Evolutionary conservation across 2,888 invertebrate genomes (phyloP), one percentile per base, ranked within the genome.

Genomic region (Andrena bucephala): DNA sequence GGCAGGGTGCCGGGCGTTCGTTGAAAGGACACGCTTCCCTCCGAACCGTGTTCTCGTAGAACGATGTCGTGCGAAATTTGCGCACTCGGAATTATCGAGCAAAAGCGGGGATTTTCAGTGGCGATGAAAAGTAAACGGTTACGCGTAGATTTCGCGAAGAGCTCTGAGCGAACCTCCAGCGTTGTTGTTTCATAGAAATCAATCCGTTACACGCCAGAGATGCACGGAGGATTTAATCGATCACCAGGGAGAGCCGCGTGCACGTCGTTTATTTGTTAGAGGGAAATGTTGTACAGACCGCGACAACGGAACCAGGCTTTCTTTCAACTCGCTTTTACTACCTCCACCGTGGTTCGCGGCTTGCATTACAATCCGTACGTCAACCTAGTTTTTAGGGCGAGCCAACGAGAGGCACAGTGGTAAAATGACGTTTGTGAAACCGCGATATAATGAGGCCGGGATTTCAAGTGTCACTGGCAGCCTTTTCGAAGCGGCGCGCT

Each of bases 391-490:
- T 85, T 81, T 72, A 73, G 59, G 66, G 70, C 65, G 27, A 36
- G 48, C 33, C 77, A 57, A 74, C 83, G 76, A 60, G 76, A 60
- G 77, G 48, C 68, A 48, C 73, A 66, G 59, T 60, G 60, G 36
- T 52, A 66, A 75, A 74, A 76, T 75, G 81, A 84, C 79, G 80
- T 80, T 84, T 72, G 80, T 69, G 74, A 86, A 83, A 76, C 71
- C 83, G 52, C 74, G 77, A 62, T 79, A 84, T 86, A 88, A 87
- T 74, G 79, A 81, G 88, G 69, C 74, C 83, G 83, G 77, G 82
- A 65, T 81, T 77, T 86, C 80, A 75, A 79, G 85, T 85, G 87
- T 86, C 86, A 86, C 68, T 69, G 77, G 71, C 86, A 88, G 77
- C 76, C 78, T 85, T 87, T 82, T 80, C 75, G 77, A 84, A 81